Percentiles rank a stretch among this genome's conserved stretches.
Conservation (phyloP, 2,888 invertebrate genomes). For the Pharmacophagus antenor region DNA sequence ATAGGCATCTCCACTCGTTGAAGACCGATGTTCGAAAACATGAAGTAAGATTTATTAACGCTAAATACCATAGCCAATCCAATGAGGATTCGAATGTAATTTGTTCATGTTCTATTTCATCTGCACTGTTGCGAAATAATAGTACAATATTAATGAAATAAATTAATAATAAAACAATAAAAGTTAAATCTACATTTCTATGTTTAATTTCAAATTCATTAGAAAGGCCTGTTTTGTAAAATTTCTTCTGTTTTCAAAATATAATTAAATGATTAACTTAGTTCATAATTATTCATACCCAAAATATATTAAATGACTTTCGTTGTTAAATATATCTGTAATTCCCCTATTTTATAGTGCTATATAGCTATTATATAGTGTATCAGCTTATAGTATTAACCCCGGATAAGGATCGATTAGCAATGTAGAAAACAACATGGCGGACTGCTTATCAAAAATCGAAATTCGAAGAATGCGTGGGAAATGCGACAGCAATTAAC, state of each 20-base stretch:
- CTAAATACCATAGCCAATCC: slow-evolving; percentile 22
- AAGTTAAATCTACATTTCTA: no score
- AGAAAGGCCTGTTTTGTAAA: no score
- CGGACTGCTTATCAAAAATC: not conserved
- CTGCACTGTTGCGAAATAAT: not conserved
- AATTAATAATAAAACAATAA: not conserved
- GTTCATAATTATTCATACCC: no score
- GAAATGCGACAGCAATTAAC: slow-evolving; percentile 13
- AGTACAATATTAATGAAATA: not conserved
- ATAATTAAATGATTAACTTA: no score
- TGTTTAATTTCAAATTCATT: no score
- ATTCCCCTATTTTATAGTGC: no score
- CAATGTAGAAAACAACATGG: not conserved
- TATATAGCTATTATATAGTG: no score
- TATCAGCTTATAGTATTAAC: no score
- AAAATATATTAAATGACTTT: no score
- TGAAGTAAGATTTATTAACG: slow-evolving; percentile 23
- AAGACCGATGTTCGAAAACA: not conserved
- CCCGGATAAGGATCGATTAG: no score
- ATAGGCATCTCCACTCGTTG: slow-evolving; percentile 9
- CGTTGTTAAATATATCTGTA: no score
- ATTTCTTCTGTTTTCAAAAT: no score
- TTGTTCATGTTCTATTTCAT: slow-evolving; percentile 15
- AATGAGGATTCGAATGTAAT: slow-evolving; percentile 13
- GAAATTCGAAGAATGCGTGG: slow-evolving; percentile 8